A percentile compares a stretch with the other conserved stretches of the same genome.
These are phyloP conservation scores for Spatulosminthurus flaviceps DNA, from an alignment of 2,888 invertebrate species.

Conservation along the genomic window DNA sequence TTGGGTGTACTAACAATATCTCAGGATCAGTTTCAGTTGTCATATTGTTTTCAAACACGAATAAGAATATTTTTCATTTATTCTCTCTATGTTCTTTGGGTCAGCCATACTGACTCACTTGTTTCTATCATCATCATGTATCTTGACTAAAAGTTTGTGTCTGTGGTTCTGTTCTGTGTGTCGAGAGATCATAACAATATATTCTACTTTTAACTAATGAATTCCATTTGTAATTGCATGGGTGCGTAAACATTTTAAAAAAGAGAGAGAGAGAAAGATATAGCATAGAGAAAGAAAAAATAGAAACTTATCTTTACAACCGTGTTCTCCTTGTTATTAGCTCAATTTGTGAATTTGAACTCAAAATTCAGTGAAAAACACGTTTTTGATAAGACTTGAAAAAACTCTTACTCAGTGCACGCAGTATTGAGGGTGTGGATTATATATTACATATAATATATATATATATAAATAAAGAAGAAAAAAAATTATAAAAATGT, in stretches of 20 bases:
- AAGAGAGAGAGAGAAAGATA: not conserved
- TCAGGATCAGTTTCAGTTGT: constrained; percentile 27
- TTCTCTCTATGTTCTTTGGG: too few species aligned
- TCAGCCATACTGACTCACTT: not conserved
- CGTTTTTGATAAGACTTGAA: not conserved
- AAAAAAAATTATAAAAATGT: constrained; percentile 54
- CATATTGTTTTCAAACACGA: constrained; percentile 19
- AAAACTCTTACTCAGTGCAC: not conserved
- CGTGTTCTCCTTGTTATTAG: constrained; percentile 18
- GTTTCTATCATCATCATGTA: too few species aligned
- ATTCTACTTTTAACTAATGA: not conserved
- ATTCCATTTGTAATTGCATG: not conserved
- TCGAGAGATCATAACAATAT: too few species aligned
- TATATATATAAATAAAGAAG: too few species aligned
- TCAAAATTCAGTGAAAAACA: constrained; percentile 8
- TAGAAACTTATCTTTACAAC: constrained; percentile 4
- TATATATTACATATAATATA: too few species aligned
- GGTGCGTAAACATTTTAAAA: not conserved
- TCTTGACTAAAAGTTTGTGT: too few species aligned
- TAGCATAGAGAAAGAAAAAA: too few species aligned
- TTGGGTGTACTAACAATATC: constrained; percentile 5
- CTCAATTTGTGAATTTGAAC: constrained; percentile 19
- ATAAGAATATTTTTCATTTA: not conserved
- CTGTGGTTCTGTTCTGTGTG: too few species aligned
- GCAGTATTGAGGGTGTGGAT: too few species aligned